Evolutionary conservation across 2,113 vertebrate genomes (phyloP).

Genomic region (Seriola dumerili): DNA sequence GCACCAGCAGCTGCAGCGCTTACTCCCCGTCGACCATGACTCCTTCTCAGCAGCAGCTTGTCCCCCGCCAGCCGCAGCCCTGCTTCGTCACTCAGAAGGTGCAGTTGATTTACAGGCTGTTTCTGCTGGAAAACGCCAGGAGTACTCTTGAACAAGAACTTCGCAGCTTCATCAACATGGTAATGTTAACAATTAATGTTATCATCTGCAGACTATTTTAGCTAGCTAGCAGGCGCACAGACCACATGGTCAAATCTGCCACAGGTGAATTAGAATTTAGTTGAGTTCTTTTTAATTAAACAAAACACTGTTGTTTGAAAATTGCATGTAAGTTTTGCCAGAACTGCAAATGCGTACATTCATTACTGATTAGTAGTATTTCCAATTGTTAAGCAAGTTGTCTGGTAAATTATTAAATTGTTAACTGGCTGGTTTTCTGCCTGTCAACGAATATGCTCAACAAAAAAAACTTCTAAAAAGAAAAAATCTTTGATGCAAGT

Average conservation of each 20-base stretch:
- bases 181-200: constrained; percentile 6
- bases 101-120: constrained; percentile 54
- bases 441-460: not conserved
- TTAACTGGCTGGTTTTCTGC: not conserved
- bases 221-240: not conserved
- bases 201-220: too few species aligned
- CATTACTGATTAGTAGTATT: too few species aligned
- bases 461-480: too few species aligned
- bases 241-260: not conserved
- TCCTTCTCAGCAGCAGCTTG: not conserved
- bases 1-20: not conserved
- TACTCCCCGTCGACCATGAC: constrained; percentile 15
- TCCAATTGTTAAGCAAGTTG: too few species aligned
- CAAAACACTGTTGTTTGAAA: not conserved
- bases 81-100: constrained; percentile 14
- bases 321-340: not conserved
- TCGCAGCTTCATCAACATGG: constrained; percentile 60
- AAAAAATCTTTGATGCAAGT: not conserved
- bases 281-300: not conserved
- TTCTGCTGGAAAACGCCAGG: constrained; percentile 66
- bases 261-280: not conserved
- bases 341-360: too few species aligned
- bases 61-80: accelerated
- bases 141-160: constrained; percentile 65
- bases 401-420: too few species aligned